These are phyloP conservation scores for Pinctada fucata DNA, from an alignment of 2,888 invertebrate genomes.

Conservation along the genomic window DNA sequence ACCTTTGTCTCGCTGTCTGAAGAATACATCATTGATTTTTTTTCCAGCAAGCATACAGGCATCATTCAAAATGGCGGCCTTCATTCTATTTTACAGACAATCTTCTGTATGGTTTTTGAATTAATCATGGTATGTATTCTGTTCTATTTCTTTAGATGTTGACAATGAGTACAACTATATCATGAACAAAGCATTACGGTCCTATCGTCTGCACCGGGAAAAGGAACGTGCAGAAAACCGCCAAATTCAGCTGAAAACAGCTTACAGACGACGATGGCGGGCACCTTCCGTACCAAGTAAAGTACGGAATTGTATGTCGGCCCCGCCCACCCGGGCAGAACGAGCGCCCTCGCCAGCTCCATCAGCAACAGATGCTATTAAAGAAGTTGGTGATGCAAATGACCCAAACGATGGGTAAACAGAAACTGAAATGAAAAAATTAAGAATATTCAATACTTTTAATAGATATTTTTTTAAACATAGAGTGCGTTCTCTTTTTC, in stretches of 20 bases:
- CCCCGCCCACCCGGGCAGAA: constrained; percentile 45
- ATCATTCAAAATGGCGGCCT: background rate
- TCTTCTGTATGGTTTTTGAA: background rate
- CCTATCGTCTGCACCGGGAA: constrained; percentile 57
- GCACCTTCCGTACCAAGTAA: constrained; percentile 45
- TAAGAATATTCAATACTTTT: background rate
- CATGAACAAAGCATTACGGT: constrained; percentile 62
- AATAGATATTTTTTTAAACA: background rate
- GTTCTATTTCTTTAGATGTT: constrained; percentile 55
- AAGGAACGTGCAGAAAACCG: constrained; percentile 54
- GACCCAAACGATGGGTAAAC: constrained; percentile 41
- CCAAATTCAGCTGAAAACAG: constrained; percentile 46
- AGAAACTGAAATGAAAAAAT: background rate
- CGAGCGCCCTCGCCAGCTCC: constrained; percentile 21
- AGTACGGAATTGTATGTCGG: constrained; percentile 34
- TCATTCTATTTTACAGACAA: constrained; percentile 5
- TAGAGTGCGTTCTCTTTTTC: too few relatives aligned
- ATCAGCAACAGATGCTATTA: constrained; percentile 47
- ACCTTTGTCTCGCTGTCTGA: too few relatives aligned
- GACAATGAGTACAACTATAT: constrained; percentile 65
- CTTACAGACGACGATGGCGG: constrained; percentile 44
- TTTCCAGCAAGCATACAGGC: background rate
- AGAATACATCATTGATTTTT: too few relatives aligned
- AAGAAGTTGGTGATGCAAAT: constrained; percentile 56
- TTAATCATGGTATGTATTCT: constrained; percentile 7